A percentile compares a stretch with the other conserved stretches of the same genome.
phyloP scores from a whole-genome alignment of 2,113 vertebrate genomes.

The Pterocles orientalis region DNA sequence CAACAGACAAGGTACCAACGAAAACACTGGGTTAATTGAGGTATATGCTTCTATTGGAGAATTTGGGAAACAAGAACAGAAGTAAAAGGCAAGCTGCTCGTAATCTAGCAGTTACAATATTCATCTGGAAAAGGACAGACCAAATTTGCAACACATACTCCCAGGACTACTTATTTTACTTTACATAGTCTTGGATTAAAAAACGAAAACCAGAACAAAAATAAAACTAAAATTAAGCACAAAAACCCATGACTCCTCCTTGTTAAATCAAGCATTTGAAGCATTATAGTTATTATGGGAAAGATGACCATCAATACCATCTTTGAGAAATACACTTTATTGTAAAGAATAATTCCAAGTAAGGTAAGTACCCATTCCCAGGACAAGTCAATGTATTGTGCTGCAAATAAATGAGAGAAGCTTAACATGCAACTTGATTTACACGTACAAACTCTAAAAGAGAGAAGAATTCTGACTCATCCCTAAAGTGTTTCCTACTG shows the following conservation, averaged over 20 bases:
- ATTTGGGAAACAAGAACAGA: not conserved
- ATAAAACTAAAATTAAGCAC: not conserved
- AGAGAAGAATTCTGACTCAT: not conserved
- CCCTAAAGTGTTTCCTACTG: not conserved
- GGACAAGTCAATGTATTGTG: not conserved
- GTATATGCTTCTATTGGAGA: not conserved
- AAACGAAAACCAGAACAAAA: not conserved
- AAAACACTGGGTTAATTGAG: not conserved
- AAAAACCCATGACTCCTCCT: not conserved
- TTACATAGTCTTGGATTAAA: not conserved
- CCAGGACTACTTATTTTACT: not conserved
- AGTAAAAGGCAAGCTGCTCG: not conserved
- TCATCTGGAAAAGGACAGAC: not conserved
- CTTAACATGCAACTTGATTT: not conserved
- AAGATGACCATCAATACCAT: not conserved
- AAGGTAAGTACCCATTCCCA: not conserved
- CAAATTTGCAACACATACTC: not conserved
- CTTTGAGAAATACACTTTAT: not conserved
- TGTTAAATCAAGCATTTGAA: not conserved
- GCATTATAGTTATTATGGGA: not conserved
- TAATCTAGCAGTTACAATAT: not conserved
- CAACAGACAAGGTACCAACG: slow-evolving; percentile 28
- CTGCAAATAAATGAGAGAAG: not conserved
- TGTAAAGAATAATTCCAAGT: not conserved
- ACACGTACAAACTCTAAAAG: not conserved